phyloP scores from a whole-genome alignment of 37 sponge, comb jelly and placozoan species.

The Diacarnus erythraeanus region DNA sequence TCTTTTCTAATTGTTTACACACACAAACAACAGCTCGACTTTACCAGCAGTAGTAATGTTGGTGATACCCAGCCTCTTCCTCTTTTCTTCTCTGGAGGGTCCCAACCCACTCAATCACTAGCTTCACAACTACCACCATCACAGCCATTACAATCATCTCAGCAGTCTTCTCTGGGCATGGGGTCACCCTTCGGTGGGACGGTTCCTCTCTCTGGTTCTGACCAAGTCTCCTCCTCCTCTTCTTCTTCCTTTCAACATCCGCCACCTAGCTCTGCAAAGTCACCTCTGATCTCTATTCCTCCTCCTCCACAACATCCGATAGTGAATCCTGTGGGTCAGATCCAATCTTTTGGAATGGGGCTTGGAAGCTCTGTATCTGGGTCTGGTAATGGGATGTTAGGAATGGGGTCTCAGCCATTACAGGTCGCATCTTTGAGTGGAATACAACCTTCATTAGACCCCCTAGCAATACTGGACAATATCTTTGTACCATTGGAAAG shows the following conservation, averaged over 20 bases:
- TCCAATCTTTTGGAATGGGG: background rate
- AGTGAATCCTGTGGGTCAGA: background rate
- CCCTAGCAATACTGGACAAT: conserved; percentile 42
- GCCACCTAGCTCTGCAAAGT: background rate
- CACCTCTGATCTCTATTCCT: background rate
- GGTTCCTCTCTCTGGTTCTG: background rate
- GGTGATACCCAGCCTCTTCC: background rate
- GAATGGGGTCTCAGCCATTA: background rate
- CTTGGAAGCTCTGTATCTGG: background rate
- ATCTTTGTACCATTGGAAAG: conserved; percentile 59
- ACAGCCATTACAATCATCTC: conserved; percentile 5
- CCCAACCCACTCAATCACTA: background rate
- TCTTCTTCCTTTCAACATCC: conserved; percentile 9
- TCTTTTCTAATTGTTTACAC: too few relatives aligned
- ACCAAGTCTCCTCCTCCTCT: conserved; percentile 6
- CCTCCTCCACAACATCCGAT: conserved; percentile 1
- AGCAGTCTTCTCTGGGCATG: too few relatives aligned
- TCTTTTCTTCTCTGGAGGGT: conserved; percentile 5
- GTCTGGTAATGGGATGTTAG: background rate
- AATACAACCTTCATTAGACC: background rate
- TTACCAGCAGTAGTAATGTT: conserved; percentile 4
- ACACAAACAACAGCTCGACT: too few relatives aligned
- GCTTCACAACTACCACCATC: background rate
- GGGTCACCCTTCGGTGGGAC: background rate
- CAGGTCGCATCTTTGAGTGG: background rate